Conservation (phyloP, 2,113 vertebrate genomes). For the Hepsetus odoe region DNA sequence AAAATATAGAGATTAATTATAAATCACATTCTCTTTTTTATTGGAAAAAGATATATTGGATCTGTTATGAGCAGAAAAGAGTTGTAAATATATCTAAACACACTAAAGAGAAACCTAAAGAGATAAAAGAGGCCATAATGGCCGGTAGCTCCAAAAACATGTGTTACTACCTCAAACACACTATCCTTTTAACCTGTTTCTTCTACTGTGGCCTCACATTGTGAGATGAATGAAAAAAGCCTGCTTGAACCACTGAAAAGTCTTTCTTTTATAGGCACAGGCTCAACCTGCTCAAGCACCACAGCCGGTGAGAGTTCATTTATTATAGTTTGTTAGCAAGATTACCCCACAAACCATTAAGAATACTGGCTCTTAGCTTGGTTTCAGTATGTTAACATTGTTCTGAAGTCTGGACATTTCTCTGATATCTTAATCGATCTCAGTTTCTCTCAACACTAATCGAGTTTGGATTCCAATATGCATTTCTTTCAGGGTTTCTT, state of each 20-base stretch:
- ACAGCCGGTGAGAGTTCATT: constrained; percentile 10
- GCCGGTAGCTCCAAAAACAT: background rate
- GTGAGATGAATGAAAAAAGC: background rate
- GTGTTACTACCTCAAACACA: background rate
- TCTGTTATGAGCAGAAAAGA: background rate
- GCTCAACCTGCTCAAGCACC: constrained; percentile 29
- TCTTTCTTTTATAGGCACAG: constrained; percentile 4
- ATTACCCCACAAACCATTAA: too few relatives aligned
- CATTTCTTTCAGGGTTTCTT: constrained; percentile 47
- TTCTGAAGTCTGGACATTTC: too few relatives aligned
- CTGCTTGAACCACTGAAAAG: background rate
- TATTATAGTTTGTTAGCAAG: background rate
- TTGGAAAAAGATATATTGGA: too few relatives aligned
- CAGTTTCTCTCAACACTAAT: background rate
- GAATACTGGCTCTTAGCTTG: too few relatives aligned
- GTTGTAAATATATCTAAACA: background rate
- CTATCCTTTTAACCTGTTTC: background rate
- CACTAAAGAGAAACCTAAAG: background rate
- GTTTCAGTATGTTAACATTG: too few relatives aligned
- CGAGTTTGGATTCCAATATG: too few relatives aligned
- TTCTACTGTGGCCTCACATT: background rate
- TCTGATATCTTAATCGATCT: too few relatives aligned
- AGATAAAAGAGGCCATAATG: background rate
- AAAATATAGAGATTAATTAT: too few relatives aligned
- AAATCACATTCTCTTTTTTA: too few relatives aligned